phyloP scores from a whole-genome alignment of 2,797 vertebrate genomes.

The Monodelphis domestica region DNA sequence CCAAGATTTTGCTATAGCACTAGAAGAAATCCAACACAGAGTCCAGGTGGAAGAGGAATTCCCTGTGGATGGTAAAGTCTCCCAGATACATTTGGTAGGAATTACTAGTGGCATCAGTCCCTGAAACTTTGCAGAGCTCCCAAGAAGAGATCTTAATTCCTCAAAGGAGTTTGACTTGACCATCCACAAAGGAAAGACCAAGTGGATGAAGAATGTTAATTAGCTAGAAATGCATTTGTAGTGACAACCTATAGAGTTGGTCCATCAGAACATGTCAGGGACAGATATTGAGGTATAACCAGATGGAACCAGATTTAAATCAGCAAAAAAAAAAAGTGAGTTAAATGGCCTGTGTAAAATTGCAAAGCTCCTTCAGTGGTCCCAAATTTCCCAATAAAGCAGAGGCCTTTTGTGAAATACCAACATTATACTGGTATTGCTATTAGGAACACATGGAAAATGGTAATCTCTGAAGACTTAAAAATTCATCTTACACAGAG shows the following conservation, averaged over 20 bases:
- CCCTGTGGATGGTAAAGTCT: neutral
- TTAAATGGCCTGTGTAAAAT: neutral
- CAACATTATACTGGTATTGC: neutral
- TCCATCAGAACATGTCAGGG: neutral
- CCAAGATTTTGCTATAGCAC: neutral
- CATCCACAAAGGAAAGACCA: neutral
- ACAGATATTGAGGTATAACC: neutral
- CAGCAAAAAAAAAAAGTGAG: neutral
- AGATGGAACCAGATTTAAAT: neutral
- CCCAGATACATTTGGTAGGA: neutral
- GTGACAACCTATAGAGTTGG: neutral
- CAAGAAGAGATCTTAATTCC: neutral
- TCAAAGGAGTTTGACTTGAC: neutral
- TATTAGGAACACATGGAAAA: neutral
- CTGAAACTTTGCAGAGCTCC: neutral
- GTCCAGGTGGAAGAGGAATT: neutral
- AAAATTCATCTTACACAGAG: neutral
- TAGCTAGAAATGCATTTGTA: neutral
- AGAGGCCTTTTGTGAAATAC: neutral
- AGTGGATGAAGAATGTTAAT: neutral
- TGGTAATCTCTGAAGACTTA: neutral
- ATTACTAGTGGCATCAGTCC: neutral
- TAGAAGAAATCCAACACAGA: neutral
- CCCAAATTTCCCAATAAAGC: neutral
- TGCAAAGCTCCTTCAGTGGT: neutral